phyloP scores from a whole-genome alignment of 2,888 invertebrate genomes.

The Teleogryllus oceanicus region DNA sequence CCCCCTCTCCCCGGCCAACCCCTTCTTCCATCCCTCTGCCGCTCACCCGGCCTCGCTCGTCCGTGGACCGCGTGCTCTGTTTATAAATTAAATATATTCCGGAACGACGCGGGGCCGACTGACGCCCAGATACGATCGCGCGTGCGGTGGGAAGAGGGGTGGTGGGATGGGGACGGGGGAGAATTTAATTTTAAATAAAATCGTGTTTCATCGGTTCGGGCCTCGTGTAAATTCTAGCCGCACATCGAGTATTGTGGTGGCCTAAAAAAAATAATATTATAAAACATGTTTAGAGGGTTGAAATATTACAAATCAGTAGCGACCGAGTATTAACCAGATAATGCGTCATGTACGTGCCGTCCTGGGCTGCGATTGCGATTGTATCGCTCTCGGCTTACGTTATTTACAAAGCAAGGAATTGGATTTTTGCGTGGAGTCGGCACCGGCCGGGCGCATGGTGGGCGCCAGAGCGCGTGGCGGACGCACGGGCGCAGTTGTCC shows the following conservation, averaged over 20 bases:
- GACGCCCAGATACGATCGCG: background rate
- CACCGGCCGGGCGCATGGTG: too few species aligned
- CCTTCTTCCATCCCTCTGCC: background rate
- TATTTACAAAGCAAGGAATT: slow-evolving; percentile 5
- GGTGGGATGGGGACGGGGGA: background rate
- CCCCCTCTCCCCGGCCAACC: background rate
- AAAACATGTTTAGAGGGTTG: slow-evolving; percentile 9
- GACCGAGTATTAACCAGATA: slow-evolving; percentile 4
- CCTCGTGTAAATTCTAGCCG: slow-evolving; percentile 18
- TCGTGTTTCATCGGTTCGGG: slow-evolving; percentile 6
- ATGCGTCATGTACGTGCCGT: background rate
- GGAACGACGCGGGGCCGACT: background rate
- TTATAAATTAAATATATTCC: slow-evolving; percentile 9
- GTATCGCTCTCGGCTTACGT: background rate
- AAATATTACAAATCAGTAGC: slow-evolving; percentile 9
- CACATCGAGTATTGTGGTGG: slow-evolving; percentile 10
- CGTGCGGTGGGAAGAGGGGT: background rate
- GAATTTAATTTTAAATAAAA: slow-evolving; percentile 18
- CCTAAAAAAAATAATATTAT: background rate
- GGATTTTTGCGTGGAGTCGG: background rate
- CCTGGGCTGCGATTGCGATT: background rate
- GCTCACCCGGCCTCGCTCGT: background rate
- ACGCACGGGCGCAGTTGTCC: too few species aligned
- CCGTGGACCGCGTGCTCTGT: background rate
- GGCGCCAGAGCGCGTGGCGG: too few species aligned